These are phyloP conservation scores for Cerastis rubricosa DNA, from an alignment of 2,888 invertebrate genomes.

Conservation along the genomic window DNA sequence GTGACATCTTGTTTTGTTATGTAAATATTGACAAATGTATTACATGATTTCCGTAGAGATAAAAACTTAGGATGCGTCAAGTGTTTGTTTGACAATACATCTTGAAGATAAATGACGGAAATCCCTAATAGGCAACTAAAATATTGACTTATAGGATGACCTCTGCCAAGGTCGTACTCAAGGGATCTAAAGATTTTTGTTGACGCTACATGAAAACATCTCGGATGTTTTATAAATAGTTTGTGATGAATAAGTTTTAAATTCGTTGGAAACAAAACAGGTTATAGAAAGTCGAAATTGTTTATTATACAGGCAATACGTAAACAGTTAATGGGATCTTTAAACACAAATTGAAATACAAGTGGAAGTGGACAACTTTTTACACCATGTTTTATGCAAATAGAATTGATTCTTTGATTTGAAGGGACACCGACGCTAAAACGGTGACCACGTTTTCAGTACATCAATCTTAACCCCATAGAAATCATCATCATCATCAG, in stretches of 20 bases:
- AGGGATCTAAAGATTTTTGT: constrained; percentile 22
- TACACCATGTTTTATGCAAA: too few relatives aligned
- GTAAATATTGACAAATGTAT: constrained; percentile 42
- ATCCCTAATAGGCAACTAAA: constrained; percentile 21
- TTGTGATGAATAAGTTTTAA: background rate
- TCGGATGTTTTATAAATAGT: background rate
- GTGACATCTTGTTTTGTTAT: constrained; percentile 14
- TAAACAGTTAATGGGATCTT: background rate
- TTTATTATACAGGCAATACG: background rate
- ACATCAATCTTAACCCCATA: too few relatives aligned
- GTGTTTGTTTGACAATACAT: constrained; percentile 18
- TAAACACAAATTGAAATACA: background rate
- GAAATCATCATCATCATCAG: too few relatives aligned
- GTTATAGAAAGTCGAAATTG: constrained; percentile 7
- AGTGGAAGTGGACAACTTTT: too few relatives aligned
- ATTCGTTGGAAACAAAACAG: background rate
- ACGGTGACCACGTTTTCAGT: too few relatives aligned
- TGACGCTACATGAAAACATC: background rate
- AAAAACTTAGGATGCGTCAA: constrained; percentile 12
- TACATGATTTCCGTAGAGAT: constrained; percentile 21
- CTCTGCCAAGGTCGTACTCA: constrained; percentile 15
- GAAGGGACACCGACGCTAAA: too few relatives aligned
- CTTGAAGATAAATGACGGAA: constrained; percentile 28
- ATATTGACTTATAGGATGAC: constrained; percentile 31
- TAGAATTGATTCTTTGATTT: too few relatives aligned